phyloP scores from a whole-genome alignment of 2,797 vertebrate genomes.

The Xenopus petersii region DNA sequence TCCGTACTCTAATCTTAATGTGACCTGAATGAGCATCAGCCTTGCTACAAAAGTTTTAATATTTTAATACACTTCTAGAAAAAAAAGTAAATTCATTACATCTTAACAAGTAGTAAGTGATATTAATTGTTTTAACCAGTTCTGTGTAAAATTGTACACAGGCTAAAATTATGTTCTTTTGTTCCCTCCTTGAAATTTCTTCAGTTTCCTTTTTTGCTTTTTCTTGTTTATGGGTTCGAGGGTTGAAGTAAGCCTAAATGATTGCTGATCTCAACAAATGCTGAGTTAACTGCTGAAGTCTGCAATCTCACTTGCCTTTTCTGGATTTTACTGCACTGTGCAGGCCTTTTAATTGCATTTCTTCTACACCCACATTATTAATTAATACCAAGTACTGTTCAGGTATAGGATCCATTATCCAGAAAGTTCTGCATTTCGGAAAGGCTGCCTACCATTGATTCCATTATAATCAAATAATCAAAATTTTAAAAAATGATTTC shows the following conservation, averaged over 20 bases:
- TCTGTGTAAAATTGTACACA: constrained; percentile 1
- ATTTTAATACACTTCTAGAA: not conserved
- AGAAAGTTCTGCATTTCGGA: no score
- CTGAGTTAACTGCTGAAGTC: constrained; percentile 22
- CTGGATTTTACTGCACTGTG: constrained; percentile 1
- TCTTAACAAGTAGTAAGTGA: no score
- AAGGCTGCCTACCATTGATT: no score
- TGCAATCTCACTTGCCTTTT: constrained; percentile 25
- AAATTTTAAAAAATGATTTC: no score
- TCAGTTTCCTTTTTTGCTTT: constrained; percentile 21
- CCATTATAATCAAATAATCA: no score
- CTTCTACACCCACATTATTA: no score
- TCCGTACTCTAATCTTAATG: constrained; percentile 11
- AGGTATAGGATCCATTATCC: no score
- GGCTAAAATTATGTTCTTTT: constrained; percentile 13
- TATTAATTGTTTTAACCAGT: no score
- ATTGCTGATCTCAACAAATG: constrained; percentile 31
- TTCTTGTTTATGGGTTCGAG: constrained; percentile 1
- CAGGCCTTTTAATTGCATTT: no score
- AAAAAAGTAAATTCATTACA: not conserved
- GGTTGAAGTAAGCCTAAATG: constrained; percentile 10
- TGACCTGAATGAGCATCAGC: not conserved
- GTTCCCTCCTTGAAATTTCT: constrained; percentile 6
- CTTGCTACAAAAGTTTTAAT: constrained; percentile 10
- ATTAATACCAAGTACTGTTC: no score